These are phyloP conservation scores for Podarcis muralis DNA, from an alignment of 2,113 vertebrate genomes.

Conservation along the genomic window DNA sequence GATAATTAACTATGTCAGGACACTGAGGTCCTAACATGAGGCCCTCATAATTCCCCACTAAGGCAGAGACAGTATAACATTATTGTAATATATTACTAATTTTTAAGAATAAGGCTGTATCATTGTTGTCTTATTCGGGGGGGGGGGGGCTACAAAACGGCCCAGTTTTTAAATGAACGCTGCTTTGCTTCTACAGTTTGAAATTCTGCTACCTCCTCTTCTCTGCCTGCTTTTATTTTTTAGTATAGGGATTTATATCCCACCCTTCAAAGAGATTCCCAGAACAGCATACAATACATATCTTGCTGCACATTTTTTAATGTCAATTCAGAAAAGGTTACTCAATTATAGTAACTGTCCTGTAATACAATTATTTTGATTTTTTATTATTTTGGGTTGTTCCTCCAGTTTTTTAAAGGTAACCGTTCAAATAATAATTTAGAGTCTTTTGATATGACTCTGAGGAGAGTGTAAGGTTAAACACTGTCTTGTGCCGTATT, in stretches of 20 bases:
- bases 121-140: slow-evolving; percentile 58
- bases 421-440: background rate
- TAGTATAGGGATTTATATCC: too few species aligned
- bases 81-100: slow-evolving; percentile 68
- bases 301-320: background rate
- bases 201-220: background rate
- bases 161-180: slow-evolving; percentile 30
- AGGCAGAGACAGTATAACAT: slow-evolving; percentile 67
- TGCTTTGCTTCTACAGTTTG: background rate
- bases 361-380: background rate
- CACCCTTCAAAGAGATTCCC: background rate
- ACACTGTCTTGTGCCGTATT: background rate
- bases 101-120: slow-evolving; percentile 62
- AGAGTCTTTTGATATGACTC: background rate
- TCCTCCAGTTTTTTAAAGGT: too few species aligned
- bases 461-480: background rate
- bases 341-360: background rate
- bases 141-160: slow-evolving; percentile 23
- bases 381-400: background rate
- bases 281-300: background rate
- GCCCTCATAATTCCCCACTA: slow-evolving; percentile 72
- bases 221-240: background rate
- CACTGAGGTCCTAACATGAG: slow-evolving; percentile 74
- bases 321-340: too few species aligned
- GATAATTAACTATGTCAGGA: slow-evolving; percentile 82